phyloP scores from a whole-genome alignment of 2,888 invertebrate species.

The Leptinotarsa rubiginosa region DNA sequence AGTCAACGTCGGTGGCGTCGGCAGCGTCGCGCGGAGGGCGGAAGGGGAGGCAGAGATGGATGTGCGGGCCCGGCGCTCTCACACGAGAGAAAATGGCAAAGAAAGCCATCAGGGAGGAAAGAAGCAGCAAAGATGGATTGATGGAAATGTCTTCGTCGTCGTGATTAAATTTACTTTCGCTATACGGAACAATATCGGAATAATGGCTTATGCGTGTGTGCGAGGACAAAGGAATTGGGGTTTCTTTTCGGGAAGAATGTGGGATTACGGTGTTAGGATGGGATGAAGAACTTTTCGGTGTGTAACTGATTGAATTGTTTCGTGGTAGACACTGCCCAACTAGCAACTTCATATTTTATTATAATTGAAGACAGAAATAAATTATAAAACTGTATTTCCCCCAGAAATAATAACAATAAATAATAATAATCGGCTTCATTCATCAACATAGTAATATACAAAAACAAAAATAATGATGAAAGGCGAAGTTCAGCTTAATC shows the following conservation, averaged over 20 bases:
- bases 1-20: conserved; percentile 46
- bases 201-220: conserved; percentile 18
- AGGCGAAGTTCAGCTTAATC: too few relatives aligned
- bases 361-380: too few relatives aligned
- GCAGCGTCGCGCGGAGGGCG: conserved; percentile 29
- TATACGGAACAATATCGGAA: conserved; percentile 52
- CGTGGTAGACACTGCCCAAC: neutral
- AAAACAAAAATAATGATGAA: too few relatives aligned
- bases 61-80: conserved; percentile 55
- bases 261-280: neutral
- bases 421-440: too few relatives aligned
- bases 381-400: too few relatives aligned
- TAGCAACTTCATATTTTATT: too few relatives aligned
- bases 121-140: conserved; percentile 65
- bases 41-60: conserved; percentile 50
- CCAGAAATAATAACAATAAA: too few relatives aligned
- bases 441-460: too few relatives aligned
- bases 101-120: conserved; percentile 60
- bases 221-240: neutral
- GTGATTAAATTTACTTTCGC: conserved; percentile 67
- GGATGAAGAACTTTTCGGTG: neutral
- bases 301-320: neutral
- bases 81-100: conserved; percentile 63
- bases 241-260: neutral
- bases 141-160: conserved; percentile 66